These are phyloP conservation scores for Tortricodes alternella DNA, from an alignment of 2,888 invertebrate genomes.

Conservation along the genomic window DNA sequence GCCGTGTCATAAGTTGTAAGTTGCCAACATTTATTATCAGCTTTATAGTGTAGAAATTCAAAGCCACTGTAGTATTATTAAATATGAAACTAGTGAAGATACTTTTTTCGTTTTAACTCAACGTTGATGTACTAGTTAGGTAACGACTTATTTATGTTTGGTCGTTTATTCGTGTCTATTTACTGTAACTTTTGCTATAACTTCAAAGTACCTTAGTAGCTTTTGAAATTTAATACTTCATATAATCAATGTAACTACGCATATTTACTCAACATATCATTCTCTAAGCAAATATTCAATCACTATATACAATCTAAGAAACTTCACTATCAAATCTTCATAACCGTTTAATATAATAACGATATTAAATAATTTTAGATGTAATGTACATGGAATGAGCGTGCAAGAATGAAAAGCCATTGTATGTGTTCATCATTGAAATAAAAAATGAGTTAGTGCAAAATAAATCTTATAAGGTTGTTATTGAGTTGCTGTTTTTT, in stretches of 20 bases:
- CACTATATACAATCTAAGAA: conserved; percentile 13
- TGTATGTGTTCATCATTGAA: conserved; percentile 65
- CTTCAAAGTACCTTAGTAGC: conserved; percentile 9
- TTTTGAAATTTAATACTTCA: conserved; percentile 8
- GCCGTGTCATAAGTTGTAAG: too few relatives aligned
- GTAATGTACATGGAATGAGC: conserved; percentile 39
- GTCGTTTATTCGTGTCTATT: conserved; percentile 1
- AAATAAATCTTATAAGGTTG: too few relatives aligned
- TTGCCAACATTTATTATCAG: not conserved
- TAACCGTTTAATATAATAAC: conserved; percentile 15
- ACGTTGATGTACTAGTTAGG: not conserved
- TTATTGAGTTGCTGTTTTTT: too few relatives aligned
- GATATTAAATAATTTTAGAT: conserved; percentile 2
- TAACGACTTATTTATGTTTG: not conserved
- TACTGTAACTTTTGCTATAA: not conserved
- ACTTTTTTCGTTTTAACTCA: too few relatives aligned
- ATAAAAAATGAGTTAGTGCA: conserved; percentile 34
- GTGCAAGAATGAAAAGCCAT: conserved; percentile 56
- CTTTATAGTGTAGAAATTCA: not conserved
- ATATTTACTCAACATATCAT: conserved; percentile 31
- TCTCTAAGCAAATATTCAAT: conserved; percentile 23
- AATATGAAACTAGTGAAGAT: not conserved
- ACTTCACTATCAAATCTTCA: conserved; percentile 19
- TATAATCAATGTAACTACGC: conserved; percentile 25
- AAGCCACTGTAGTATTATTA: not conserved